Conservation (phyloP, 2,797 vertebrate species). For the Anisognathus igniventris region DNA sequence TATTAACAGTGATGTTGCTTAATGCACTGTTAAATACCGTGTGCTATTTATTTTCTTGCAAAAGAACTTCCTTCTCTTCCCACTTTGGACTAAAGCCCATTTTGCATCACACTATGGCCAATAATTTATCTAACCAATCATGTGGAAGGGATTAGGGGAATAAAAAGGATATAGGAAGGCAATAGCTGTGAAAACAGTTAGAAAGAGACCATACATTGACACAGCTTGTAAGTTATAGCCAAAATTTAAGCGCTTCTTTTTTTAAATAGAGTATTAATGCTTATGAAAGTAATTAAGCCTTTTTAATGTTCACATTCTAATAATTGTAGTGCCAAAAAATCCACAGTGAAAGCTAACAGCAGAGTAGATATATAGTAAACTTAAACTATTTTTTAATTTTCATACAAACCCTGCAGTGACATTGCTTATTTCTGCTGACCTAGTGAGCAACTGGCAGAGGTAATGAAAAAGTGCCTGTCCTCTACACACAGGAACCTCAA, state of each 20-base stretch:
- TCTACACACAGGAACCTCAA: not conserved
- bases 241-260: not conserved
- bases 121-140: not conserved
- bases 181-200: not conserved
- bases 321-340: not conserved
- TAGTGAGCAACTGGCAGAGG: not conserved
- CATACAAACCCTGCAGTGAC: not conserved
- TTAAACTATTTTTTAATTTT: not conserved
- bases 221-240: not conserved
- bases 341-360: not conserved
- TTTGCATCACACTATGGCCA: not conserved
- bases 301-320: not conserved
- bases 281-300: not conserved
- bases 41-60: slow-evolving; percentile 19
- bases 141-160: not conserved
- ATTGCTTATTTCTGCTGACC: not conserved
- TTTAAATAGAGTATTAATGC: not conserved
- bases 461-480: not conserved
- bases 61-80: not conserved
- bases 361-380: not conserved
- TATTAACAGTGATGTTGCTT: not conserved
- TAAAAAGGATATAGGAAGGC: not conserved
- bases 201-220: not conserved
- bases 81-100: not conserved
- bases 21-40: slow-evolving; percentile 21